Evolutionary conservation across 2,797 vertebrate genomes (phyloP).

Genomic region (Micropoecilia bifurca): DNA sequence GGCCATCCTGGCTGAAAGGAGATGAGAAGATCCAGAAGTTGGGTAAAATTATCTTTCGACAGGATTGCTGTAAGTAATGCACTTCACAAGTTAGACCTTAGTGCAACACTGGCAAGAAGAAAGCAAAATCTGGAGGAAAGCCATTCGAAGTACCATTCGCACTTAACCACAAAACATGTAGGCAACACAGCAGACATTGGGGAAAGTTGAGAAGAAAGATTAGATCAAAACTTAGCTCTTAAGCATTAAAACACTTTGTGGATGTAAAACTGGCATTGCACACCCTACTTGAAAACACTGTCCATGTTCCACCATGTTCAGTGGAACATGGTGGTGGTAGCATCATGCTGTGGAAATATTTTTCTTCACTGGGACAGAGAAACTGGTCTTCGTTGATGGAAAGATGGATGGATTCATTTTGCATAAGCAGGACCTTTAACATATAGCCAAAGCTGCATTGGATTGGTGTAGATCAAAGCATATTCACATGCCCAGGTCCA

Average conservation of each 20-base stretch:
- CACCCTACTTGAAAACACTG: neutral
- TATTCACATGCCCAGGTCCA: neutral
- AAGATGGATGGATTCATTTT: neutral
- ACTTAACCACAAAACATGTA: neutral
- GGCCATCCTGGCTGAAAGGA: neutral
- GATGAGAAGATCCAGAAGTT: too few relatives aligned
- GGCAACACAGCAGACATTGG: neutral
- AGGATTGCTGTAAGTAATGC: too few relatives aligned
- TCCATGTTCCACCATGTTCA: neutral
- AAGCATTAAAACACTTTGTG: neutral
- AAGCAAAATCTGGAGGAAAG: neutral
- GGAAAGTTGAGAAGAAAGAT: neutral
- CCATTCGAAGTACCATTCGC: neutral
- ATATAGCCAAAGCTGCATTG: neutral
- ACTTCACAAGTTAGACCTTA: neutral
- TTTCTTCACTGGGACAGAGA: neutral
- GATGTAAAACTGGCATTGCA: neutral
- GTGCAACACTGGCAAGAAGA: neutral
- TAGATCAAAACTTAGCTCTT: neutral
- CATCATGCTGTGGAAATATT: neutral
- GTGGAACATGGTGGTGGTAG: neutral
- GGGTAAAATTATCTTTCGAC: too few relatives aligned
- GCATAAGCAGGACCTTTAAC: neutral
- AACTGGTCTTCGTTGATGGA: neutral
- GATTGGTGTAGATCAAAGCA: neutral